phyloP scores from a whole-genome alignment of 2,113 vertebrate species.

The Marmota monax region DNA sequence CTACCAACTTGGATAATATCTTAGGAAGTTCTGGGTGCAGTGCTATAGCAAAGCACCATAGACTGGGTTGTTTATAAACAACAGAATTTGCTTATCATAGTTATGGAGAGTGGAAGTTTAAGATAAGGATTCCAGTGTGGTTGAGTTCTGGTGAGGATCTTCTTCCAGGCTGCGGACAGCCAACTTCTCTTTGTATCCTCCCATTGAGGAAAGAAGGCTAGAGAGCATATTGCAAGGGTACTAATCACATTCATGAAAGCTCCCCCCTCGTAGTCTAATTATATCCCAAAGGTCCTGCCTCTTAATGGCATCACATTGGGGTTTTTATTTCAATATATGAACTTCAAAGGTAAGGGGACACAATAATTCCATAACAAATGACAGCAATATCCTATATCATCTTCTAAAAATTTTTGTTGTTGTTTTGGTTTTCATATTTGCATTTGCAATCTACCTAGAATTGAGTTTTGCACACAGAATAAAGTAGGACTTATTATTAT shows the following conservation, averaged over 20 bases:
- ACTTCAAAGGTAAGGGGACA: background rate
- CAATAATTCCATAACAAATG: background rate
- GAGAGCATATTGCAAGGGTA: background rate
- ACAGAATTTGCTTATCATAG: background rate
- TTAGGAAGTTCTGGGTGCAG: background rate
- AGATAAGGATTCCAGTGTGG: background rate
- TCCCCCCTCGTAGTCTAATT: background rate
- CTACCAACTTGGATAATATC: background rate
- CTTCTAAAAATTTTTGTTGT: background rate
- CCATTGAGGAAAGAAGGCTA: background rate
- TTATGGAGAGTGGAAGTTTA: background rate
- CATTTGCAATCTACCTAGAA: background rate
- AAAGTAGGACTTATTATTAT: background rate
- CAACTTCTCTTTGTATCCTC: background rate
- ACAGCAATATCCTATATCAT: background rate
- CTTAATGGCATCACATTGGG: background rate
- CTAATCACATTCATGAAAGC: no score
- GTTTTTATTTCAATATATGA: background rate
- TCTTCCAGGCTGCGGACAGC: background rate
- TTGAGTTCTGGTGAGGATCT: background rate
- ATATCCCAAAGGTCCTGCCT: background rate
- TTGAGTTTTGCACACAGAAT: constrained; percentile 14
- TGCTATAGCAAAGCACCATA: background rate
- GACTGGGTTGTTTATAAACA: background rate
- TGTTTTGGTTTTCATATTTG: constrained; percentile 19